These are phyloP conservation scores for Sinentomon sp. DNA, from an alignment of 2,888 invertebrate genomes.

Conservation along the genomic window DNA sequence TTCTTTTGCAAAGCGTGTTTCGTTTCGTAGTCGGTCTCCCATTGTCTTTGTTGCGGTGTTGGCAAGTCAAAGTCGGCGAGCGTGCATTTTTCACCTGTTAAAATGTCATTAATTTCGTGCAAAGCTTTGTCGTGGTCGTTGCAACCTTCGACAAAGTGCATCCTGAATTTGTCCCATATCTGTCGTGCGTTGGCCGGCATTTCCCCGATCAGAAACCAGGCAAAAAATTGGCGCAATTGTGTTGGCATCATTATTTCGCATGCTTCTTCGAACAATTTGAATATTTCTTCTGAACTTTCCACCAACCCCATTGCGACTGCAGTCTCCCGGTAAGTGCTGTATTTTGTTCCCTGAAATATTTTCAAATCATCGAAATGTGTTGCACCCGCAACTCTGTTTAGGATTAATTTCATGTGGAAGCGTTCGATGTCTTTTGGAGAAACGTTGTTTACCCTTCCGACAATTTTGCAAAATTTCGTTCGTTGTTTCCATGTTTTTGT, in stretches of 20 bases:
- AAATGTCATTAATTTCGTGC: too few relatives aligned
- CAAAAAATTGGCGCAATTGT: slow-evolving; percentile 15
- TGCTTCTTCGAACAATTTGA: slow-evolving; percentile 14
- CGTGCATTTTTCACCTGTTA: too few relatives aligned
- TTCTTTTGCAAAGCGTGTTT: too few relatives aligned
- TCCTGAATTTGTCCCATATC: too few relatives aligned
- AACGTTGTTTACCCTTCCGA: slow-evolving; percentile 16
- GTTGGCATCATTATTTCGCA: slow-evolving; percentile 14
- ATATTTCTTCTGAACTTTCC: slow-evolving; percentile 16
- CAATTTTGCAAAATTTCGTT: slow-evolving; percentile 8
- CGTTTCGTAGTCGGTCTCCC: too few relatives aligned
- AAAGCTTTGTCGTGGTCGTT: too few relatives aligned
- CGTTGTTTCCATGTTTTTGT: slow-evolving; percentile 12
- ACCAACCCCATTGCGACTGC: slow-evolving; percentile 14
- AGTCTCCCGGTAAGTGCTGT: slow-evolving; percentile 14
- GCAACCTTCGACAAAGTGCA: too few relatives aligned
- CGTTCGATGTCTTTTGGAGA: slow-evolving; percentile 14
- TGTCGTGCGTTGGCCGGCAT: too few relatives aligned
- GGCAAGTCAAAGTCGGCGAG: too few relatives aligned
- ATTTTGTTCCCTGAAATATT: slow-evolving; percentile 12
- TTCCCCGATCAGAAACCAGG: slow-evolving; percentile 16
- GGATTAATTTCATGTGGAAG: slow-evolving; percentile 13
- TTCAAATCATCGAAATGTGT: slow-evolving; percentile 11
- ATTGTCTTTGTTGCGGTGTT: too few relatives aligned
- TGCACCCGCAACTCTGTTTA: slow-evolving; percentile 12